Evolutionary conservation across 37 sponge, comb jelly and placozoan genomes (phyloP), one percentile per base, ranked within the genome.

Genomic region (Hexactinellida sp.): DNA sequence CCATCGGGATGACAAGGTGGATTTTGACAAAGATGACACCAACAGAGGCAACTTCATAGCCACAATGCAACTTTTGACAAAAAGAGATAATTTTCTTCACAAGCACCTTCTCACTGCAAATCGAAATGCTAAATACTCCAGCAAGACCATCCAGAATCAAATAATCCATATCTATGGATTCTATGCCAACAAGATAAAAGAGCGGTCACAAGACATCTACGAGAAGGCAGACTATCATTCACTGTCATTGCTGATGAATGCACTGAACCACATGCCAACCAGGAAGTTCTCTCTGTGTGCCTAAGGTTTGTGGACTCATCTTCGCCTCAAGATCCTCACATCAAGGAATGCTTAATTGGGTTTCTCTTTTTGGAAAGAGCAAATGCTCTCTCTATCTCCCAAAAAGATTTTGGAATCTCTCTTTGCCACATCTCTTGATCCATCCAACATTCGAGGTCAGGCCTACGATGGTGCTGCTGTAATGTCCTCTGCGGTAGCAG

Each of bases 311-410:
- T 89, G 23, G 90, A 89, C 63, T 54, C 87, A 30, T 88, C 89
- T 38, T 86, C 76, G 35, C 34, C 82, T 9, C 38, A 36, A 83
- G 47, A 89, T n/a, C 90, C 90, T 23, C 86, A 87, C 37, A 89
- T 89, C 54, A 89, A 86, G 84, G 90, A 89, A 71, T 89, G 86
- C 47, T 54, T 87, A 25, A 13, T 88, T 7, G 24, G 36, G 54
- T 87, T 89, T 9, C 23, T 89, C n/a, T 41, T 87, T 83, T 5
- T 88, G 86, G 87, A 89, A 25, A 87, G 90, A 89, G 84, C 90
- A 9, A 89, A 82, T 82, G 90, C 90, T n/a, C 30, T 24, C 39
- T n/a, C 83, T n/a, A 87, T 89, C 36, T 84, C 7, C 21, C 30
- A 36, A 21, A 84, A 36, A 16, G 38, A 38, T 52, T 36, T 84